Conservation (phyloP, 2,888 invertebrate genomes). For the Hydrotaea diabolus region DNA sequence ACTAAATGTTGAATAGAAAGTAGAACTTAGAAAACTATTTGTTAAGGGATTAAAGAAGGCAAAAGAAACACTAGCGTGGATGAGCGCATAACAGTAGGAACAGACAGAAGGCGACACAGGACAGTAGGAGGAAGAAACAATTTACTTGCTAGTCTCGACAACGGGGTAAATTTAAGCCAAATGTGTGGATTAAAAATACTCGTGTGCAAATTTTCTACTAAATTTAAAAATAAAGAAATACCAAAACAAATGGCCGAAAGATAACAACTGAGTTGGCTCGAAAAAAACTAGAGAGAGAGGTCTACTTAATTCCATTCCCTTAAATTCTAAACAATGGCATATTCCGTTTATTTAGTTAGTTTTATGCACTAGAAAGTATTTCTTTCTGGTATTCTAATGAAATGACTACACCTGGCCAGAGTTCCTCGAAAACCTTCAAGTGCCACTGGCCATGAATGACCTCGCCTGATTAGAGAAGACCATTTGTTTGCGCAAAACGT, state of each 20-base stretch:
- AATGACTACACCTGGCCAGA: too few relatives aligned
- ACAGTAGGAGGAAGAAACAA: constrained; percentile 4
- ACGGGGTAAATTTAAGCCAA: constrained; percentile 11
- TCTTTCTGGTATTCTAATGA: too few relatives aligned
- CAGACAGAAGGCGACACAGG: background rate
- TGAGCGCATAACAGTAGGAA: background rate
- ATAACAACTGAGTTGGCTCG: background rate
- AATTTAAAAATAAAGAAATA: constrained; percentile 2
- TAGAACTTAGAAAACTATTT: constrained; percentile 28
- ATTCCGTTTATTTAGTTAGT: too few relatives aligned
- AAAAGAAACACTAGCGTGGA: background rate
- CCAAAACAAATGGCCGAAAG: background rate
- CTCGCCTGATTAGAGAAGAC: too few relatives aligned
- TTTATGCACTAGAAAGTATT: too few relatives aligned
- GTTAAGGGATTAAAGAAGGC: constrained; percentile 15
- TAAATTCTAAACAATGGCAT: background rate
- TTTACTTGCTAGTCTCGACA: constrained; percentile 23
- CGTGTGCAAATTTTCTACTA: constrained; percentile 23
- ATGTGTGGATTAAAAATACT: constrained; percentile 31
- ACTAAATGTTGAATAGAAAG: constrained; percentile 27
- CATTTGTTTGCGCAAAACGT: too few relatives aligned
- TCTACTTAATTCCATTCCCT: background rate
- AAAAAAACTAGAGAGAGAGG: background rate
- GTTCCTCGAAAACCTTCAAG: too few relatives aligned
- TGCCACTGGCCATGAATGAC: too few relatives aligned